phyloP scores from a whole-genome alignment of 2,888 invertebrate species.

The Drosophila meridionalis region DNA sequence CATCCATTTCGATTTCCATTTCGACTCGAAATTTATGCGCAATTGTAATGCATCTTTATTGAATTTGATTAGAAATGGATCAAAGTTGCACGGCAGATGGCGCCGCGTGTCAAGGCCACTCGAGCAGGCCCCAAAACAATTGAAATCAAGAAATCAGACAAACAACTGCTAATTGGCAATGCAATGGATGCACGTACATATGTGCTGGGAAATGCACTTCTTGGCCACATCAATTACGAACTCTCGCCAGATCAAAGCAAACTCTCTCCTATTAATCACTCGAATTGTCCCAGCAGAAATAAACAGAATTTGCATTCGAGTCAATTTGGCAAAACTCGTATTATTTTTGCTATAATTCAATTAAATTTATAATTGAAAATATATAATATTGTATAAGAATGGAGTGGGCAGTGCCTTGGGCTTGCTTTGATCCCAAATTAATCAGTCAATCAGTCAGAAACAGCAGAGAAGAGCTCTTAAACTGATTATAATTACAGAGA shows the following conservation, averaged over 20 bases:
- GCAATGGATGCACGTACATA: neutral
- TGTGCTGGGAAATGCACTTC: neutral
- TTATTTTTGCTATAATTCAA: slow-evolving; percentile 1
- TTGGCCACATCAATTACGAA: neutral
- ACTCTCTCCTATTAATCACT: neutral
- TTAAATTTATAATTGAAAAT: slow-evolving; percentile 7
- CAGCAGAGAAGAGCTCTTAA: neutral
- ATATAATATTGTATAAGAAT: neutral
- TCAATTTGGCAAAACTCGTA: neutral
- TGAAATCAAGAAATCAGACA: slow-evolving; percentile 2
- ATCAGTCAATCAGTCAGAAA: slow-evolving; percentile 2
- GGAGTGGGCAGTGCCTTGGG: neutral
- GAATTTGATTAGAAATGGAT: slow-evolving; percentile 68
- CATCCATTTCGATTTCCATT: slow-evolving; percentile 53
- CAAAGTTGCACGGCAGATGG: slow-evolving; percentile 27
- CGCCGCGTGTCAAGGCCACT: slow-evolving; percentile 17
- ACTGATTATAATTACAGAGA: slow-evolving; percentile 3
- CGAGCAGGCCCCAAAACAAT: slow-evolving; percentile 6
- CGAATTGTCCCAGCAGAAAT: neutral
- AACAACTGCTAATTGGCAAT: slow-evolving; percentile 16
- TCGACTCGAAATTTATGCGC: slow-evolving; percentile 60
- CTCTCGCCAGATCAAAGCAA: neutral
- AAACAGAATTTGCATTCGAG: neutral
- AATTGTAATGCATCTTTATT: slow-evolving; percentile 65
- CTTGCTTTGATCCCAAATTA: slow-evolving; percentile 1